These are phyloP conservation scores for Pseudolycoriella hygida DNA, from an alignment of 2,888 invertebrate genomes.

Conservation along the genomic window DNA sequence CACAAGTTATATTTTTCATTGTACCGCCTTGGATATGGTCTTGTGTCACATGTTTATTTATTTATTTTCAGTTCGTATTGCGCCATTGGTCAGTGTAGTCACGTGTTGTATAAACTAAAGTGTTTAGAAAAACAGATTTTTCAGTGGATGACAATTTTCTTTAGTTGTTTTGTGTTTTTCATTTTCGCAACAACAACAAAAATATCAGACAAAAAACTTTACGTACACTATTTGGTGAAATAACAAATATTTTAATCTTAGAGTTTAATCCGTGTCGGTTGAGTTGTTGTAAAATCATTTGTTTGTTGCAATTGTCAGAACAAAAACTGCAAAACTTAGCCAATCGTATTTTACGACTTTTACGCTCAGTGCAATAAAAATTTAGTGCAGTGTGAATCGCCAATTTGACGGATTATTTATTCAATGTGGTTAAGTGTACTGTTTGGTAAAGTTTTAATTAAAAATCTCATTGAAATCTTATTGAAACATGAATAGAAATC, in stretches of 20 bases:
- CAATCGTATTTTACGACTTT: too few relatives aligned
- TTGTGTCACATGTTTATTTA: constrained; percentile 6
- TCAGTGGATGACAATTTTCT: neutral
- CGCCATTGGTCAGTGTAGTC: constrained; percentile 27
- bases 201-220: too few relatives aligned
- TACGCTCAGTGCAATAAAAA: too few relatives aligned
- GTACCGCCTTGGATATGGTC: neutral
- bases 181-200: neutral
- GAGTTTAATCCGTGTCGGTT: neutral
- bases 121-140: neutral
- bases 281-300: neutral
- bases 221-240: too few relatives aligned
- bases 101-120: constrained; percentile 1
- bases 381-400: too few relatives aligned
- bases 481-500: too few relatives aligned
- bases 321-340: neutral
- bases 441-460: too few relatives aligned
- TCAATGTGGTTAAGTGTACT: too few relatives aligned
- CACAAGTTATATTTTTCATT: neutral
- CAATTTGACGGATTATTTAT: too few relatives aligned
- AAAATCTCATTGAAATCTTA: too few relatives aligned
- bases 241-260: too few relatives aligned
- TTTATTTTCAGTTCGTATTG: constrained; percentile 21
- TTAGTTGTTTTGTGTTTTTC: neutral
- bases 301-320: too few relatives aligned